Base-by-base conservation (phyloP, 2,797 vertebrate species). In the Sus cebifrons region DNA sequence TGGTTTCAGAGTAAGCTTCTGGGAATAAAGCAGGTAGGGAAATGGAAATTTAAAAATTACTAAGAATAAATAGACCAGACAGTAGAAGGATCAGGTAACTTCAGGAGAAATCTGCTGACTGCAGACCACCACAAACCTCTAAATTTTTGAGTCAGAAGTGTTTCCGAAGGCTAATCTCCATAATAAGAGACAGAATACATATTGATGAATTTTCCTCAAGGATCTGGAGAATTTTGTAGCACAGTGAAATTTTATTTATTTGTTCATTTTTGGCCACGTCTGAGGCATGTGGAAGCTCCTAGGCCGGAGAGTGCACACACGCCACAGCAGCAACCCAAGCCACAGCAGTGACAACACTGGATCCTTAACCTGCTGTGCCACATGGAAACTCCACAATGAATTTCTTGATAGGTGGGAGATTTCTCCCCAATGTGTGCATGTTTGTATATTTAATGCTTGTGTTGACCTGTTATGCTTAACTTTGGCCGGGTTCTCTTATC, bases 11-110 rank as follows among this genome's bases (percentile, higher is more conserved):
- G 36, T 71, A 67, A 0, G 1, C 5, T 86, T 74, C 64, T 79
- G 58, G 65, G 23, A 86, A 58, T 84, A 94, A 90, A 91, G 13
- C 18, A 54, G 25, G 56, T n/a, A 86, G n/a, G 44, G 27, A 89
- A 65, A 54, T 71, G 74, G n/a, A 86, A 71, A 86, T 92, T 58
- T 56, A 86, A 84, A 65, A 10, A n/a, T 65, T 67, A 52, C 23
- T 71, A 88, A 86, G 11, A 89, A 68, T 54, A 44, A 36, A 16
- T 18, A 10, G 67, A 20, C 10, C 73, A 25, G 78, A 52, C 29
- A 73, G 12, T 17, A n/a, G 73, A 67, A 16, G 15, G 23, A 29
- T 70, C 44, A 11, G 11, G n/a, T n/a, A 67, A 62, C n/a, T 75
- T 79, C 27, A 81, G 89, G 67, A 77, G 44, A 62, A 29, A 21